Base-by-base conservation (phyloP, 2,888 invertebrate species). In the Gerris lacustris region DNA sequence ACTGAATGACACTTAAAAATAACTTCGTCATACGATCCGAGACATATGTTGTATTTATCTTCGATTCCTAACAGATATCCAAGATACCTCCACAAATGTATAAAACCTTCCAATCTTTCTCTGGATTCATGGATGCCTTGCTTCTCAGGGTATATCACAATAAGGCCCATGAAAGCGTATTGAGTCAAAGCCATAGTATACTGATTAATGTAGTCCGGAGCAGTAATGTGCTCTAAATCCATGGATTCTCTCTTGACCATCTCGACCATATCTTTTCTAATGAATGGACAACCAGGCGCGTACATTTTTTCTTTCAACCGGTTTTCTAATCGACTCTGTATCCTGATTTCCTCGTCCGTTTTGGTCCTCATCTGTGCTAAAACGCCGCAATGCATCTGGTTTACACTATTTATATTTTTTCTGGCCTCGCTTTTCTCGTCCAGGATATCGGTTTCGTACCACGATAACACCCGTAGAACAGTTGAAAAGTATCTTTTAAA, bases 101-200 rank as follows among this genome's bases (percentile, higher is more conserved):
- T 80, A 74, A 83, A 83, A 45, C 81, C 82, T 5, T 84, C 83
- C 9, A 85, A 75, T 55, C 15, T 15, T 11, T 80, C 79, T 2
- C 80, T 78, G 31, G 78, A 80, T 1, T 79, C 79, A 11, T 78
- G 74, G 45, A 78, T 77, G 0, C 81, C 82, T 72, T 84, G 80
- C 45, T 77, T 74, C n/a, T 79, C 74, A 0, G 84, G 83, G 71
- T 81, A 81, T 70, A 83, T 77, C 6, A 84, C 75, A 1, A 81
- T 73, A 6, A 82, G 73, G 0, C 83, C 83, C 45, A 84, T 78
- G 75, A 85, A 85, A 0, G 82, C 83, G 75, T 82, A 82, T 74
- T 84, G 84, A 0, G 85, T 85, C 5, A 80, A 66, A 0, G 80
- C 78, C 85, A 86, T 84, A 73, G 84, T 83, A 47, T 79, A 79